A percentile compares a stretch with the other conserved stretches of the same genome.
These are phyloP conservation scores for Drosophila bunnanda DNA, from an alignment of 2,888 invertebrate genomes.

Conservation along the genomic window DNA sequence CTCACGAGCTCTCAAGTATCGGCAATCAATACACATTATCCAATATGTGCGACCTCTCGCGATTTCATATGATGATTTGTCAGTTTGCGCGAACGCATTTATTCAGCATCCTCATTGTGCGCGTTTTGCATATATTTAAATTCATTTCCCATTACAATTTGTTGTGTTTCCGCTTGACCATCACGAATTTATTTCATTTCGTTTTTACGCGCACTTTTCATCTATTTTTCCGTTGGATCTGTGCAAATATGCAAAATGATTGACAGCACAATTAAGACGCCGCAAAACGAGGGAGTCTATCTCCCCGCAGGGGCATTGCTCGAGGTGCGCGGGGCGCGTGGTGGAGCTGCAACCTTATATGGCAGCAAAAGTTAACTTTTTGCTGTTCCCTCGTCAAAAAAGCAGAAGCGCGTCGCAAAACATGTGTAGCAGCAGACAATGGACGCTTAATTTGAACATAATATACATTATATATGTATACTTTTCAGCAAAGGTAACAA, in stretches of 20 bases:
- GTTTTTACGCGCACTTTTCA: constrained; percentile 23
- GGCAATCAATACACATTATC: constrained; percentile 44
- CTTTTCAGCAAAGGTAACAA: background rate
- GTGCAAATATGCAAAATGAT: constrained; percentile 80
- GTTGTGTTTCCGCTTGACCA: constrained; percentile 40
- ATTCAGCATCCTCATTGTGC: constrained; percentile 11
- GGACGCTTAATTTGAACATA: constrained; percentile 9
- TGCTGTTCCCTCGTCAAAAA: background rate
- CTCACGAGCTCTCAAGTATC: constrained; percentile 36
- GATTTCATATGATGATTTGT: constrained; percentile 33
- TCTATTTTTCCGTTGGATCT: constrained; percentile 23
- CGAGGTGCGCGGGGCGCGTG: constrained; percentile 32
- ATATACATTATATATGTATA: background rate
- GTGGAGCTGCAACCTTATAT: constrained; percentile 61
- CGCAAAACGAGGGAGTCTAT: constrained; percentile 37
- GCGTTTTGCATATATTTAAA: constrained; percentile 43
- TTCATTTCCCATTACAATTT: constrained; percentile 31
- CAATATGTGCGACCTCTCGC: constrained; percentile 22
- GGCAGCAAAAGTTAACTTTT: constrained; percentile 43
- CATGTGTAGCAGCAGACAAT: constrained; percentile 49
- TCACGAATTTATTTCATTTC: constrained; percentile 45
- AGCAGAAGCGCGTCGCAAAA: constrained; percentile 39
- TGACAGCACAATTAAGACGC: constrained; percentile 78
- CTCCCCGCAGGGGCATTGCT: background rate
- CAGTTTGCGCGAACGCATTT: constrained; percentile 11